phyloP scores from a whole-genome alignment of 2,113 vertebrate species.

The Grammomys dolichurus region DNA sequence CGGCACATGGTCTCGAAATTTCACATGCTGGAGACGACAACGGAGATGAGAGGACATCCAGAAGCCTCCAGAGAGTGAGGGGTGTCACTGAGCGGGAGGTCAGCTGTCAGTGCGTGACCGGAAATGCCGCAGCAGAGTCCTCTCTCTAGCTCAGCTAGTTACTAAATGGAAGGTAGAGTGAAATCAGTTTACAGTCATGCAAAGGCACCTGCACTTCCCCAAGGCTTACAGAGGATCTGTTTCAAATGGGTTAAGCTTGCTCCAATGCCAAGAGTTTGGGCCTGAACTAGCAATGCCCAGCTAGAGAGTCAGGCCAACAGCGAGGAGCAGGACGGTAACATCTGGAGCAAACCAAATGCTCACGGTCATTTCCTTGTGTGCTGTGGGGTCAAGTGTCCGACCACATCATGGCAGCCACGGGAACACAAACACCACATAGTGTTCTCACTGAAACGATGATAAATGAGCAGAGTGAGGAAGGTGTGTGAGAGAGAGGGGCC shows the following conservation, averaged over 20 bases:
- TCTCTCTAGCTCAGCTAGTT: background rate
- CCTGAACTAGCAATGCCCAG: background rate
- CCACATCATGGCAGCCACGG: background rate
- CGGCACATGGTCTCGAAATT: background rate
- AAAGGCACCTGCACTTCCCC: background rate
- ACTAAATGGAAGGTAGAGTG: background rate
- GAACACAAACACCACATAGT: background rate
- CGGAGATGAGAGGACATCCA: background rate
- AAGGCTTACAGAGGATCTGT: background rate
- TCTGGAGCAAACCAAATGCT: background rate
- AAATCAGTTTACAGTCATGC: background rate
- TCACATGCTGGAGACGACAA: background rate
- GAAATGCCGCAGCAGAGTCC: constrained; percentile 23
- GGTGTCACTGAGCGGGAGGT: background rate
- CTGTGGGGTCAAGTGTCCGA: background rate
- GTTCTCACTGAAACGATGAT: constrained; percentile 5
- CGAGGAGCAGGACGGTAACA: background rate
- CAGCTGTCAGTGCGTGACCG: background rate
- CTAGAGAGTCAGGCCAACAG: background rate
- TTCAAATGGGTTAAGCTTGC: background rate
- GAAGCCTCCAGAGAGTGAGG: background rate
- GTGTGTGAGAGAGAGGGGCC: no score
- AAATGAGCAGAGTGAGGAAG: background rate
- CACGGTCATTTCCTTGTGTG: background rate
- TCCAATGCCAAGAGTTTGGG: background rate